Conservation (phyloP, 2,888 invertebrate genomes). For the Allygus modestus region DNA sequence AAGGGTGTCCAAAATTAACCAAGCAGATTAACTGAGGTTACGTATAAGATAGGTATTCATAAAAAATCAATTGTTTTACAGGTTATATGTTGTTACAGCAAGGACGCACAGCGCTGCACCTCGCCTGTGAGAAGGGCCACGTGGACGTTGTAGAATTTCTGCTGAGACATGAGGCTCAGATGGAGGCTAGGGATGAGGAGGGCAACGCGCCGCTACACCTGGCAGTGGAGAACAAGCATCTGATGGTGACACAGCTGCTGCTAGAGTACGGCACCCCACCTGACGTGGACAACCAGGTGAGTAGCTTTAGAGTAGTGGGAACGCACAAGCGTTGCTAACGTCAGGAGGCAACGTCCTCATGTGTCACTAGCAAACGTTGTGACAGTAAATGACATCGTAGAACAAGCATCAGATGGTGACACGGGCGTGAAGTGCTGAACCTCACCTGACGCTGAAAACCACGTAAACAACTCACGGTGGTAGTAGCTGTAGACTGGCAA, state of each 20-base stretch:
- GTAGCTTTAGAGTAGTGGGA: slow-evolving; percentile 62
- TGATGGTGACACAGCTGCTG: slow-evolving; percentile 83
- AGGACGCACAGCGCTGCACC: slow-evolving; percentile 83
- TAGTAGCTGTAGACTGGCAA: too few relatives aligned
- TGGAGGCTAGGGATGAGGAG: slow-evolving; percentile 83
- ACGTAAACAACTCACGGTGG: slow-evolving; percentile 71
- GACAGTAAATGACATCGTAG: slow-evolving; percentile 86
- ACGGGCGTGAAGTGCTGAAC: slow-evolving; percentile 83
- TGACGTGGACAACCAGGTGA: slow-evolving; percentile 77
- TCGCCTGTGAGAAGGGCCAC: slow-evolving; percentile 84
- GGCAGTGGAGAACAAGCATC: slow-evolving; percentile 86
- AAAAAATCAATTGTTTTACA: too few relatives aligned
- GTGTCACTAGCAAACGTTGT: too few relatives aligned
- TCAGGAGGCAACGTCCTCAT: too few relatives aligned
- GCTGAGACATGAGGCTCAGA: slow-evolving; percentile 80
- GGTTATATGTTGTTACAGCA: slow-evolving; percentile 74
- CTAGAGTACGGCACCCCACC: slow-evolving; percentile 83
- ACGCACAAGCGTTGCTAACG: too few relatives aligned
- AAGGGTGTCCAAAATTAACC: too few relatives aligned
- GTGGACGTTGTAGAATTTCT: slow-evolving; percentile 79
- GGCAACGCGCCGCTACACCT: slow-evolving; percentile 87
- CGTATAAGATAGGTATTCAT: too few relatives aligned
- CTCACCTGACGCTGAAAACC: slow-evolving; percentile 78
- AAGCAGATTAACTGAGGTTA: too few relatives aligned
- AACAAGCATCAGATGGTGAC: slow-evolving; percentile 86